Evolutionary conservation across 2,888 invertebrate species (phyloP).

Genomic region (Scelioninae gen. 1): DNA sequence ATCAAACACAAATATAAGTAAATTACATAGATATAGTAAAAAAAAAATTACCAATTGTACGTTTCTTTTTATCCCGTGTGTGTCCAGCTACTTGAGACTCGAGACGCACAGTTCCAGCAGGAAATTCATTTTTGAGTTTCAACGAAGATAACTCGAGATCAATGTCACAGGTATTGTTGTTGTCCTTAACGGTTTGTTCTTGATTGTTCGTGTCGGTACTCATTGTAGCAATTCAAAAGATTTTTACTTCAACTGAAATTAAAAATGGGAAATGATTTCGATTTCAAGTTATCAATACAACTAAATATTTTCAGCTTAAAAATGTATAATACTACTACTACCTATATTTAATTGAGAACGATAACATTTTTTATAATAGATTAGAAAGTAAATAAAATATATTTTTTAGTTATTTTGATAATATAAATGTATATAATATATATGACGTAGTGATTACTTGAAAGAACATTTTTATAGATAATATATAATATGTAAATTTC

Average conservation of each 20-base stretch:
- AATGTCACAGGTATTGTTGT: conserved; percentile 57
- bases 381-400: too few relatives aligned
- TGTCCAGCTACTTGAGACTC: conserved; percentile 89
- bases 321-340: too few relatives aligned
- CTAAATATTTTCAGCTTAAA: background rate
- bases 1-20: too few relatives aligned
- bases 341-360: too few relatives aligned
- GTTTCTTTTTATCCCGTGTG: conserved; percentile 85
- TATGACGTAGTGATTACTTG: too few relatives aligned
- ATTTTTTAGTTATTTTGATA: too few relatives aligned
- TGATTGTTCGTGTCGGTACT: conserved; percentile 35
- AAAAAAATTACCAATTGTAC: conserved; percentile 85
- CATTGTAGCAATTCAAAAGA: conserved; percentile 39
- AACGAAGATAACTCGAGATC: conserved; percentile 62
- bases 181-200: conserved; percentile 47
- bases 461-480: too few relatives aligned
- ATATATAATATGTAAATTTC: too few relatives aligned
- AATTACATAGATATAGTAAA: too few relatives aligned
- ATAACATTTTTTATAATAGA: background rate
- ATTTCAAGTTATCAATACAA: background rate
- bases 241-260: conserved; percentile 24
- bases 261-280: conserved; percentile 19
- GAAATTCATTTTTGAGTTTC: conserved; percentile 73
- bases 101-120: conserved; percentile 83
- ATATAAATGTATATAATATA: too few relatives aligned